phyloP scores from a whole-genome alignment of 2,113 vertebrate genomes.

The Apus apus region DNA sequence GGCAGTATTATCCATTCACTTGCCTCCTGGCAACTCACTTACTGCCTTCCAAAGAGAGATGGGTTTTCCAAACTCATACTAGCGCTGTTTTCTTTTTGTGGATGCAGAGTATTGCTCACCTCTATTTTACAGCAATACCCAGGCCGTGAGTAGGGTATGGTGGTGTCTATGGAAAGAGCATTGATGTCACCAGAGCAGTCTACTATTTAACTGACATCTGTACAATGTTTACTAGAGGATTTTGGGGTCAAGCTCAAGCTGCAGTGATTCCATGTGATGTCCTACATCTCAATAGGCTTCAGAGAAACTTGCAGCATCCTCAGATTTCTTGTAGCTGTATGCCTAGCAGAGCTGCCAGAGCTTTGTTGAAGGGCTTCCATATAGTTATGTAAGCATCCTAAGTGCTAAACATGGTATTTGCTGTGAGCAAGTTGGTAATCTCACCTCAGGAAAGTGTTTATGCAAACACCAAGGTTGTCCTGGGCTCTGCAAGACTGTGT shows the following conservation, averaged over 20 bases:
- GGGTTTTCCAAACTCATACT: not conserved
- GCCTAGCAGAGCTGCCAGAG: not conserved
- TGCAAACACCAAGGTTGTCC: not conserved
- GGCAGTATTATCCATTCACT: not conserved
- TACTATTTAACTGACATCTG: not conserved
- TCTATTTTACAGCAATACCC: not conserved
- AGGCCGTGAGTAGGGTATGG: accelerated
- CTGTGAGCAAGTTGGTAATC: not conserved
- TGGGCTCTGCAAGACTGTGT: not conserved
- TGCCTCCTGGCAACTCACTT: not conserved
- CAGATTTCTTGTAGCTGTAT: not conserved
- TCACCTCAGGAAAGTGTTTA: not conserved
- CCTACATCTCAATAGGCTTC: not conserved
- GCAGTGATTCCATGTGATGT: not conserved
- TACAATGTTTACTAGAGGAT: not conserved
- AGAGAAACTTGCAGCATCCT: not conserved
- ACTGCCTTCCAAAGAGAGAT: not conserved
- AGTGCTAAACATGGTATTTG: accelerated
- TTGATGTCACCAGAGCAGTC: not conserved
- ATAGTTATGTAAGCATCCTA: not conserved
- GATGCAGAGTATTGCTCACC: not conserved
- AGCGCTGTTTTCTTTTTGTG: not conserved
- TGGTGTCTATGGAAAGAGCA: not conserved
- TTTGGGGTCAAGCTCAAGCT: not conserved
- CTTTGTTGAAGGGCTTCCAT: not conserved